Evolutionary conservation across 2,888 invertebrate species (phyloP).

Genomic region (Euplexia lucipara): DNA sequence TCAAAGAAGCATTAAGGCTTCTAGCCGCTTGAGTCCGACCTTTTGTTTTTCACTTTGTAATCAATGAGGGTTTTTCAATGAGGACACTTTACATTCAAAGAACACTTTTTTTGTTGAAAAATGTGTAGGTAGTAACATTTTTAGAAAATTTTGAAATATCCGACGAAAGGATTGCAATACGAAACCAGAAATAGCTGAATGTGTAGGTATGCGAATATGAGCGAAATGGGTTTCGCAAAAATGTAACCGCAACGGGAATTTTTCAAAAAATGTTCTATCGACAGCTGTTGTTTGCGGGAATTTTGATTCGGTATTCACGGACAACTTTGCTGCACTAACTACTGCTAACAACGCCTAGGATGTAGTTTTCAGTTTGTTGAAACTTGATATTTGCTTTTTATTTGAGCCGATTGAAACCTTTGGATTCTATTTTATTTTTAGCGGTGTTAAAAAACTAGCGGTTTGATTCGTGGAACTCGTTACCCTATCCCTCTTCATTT

Average conservation of each 20-base stretch:
- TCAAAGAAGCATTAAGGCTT: conserved; percentile 82
- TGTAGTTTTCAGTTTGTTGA: conserved; percentile 22
- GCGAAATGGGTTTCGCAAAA: conserved; percentile 72
- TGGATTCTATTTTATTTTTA: conserved; percentile 7
- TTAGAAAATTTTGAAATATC: conserved; percentile 11
- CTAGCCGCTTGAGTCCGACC: conserved; percentile 69
- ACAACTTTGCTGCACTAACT: conserved; percentile 36
- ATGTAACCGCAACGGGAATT: conserved; percentile 72
- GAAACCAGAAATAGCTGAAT: conserved; percentile 16
- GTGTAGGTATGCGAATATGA: conserved; percentile 37
- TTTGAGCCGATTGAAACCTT: conserved; percentile 6
- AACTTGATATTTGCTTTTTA: conserved; percentile 32
- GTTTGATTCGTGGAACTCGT: neutral
- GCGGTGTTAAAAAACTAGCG: neutral
- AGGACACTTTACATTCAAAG: conserved; percentile 28
- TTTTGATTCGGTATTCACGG: conserved; percentile 73
- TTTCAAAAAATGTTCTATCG: conserved; percentile 77
- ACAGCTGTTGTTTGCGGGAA: conserved; percentile 77
- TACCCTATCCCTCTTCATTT: no score
- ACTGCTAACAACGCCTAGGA: conserved; percentile 21
- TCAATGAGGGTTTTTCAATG: conserved; percentile 60
- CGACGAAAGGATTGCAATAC: conserved; percentile 8
- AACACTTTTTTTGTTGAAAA: neutral
- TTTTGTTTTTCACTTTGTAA: conserved; percentile 74
- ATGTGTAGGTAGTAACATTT: neutral